Percentiles rank a stretch among this genome's conserved stretches.
Conservation (phyloP, 2,113 vertebrate genomes). For the Cynopterus brachyotis region DNA sequence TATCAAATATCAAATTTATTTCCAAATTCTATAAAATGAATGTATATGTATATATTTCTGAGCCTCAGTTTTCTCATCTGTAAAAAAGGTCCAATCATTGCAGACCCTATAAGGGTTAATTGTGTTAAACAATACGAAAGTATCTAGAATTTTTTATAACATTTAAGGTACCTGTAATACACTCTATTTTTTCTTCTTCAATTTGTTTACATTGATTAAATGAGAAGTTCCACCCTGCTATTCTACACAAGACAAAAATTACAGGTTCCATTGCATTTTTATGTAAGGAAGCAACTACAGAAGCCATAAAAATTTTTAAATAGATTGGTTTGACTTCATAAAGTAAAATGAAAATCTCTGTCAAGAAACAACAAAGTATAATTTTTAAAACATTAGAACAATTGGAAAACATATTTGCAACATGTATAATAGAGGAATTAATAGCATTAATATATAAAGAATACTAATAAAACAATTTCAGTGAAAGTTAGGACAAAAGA, state of each 20-base stretch:
- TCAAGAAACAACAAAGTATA: background rate
- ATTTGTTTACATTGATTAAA: background rate
- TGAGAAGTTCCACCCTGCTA: background rate
- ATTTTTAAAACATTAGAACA: background rate
- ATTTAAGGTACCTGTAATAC: background rate
- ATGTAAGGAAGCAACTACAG: background rate
- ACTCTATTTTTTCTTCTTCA: background rate
- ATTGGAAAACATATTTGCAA: background rate
- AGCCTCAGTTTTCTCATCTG: background rate
- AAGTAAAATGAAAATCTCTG: background rate
- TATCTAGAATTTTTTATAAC: background rate
- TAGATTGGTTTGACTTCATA: background rate
- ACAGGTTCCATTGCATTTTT: background rate
- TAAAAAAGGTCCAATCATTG: background rate
- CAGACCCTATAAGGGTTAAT: background rate
- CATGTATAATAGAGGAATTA: background rate
- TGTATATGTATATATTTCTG: background rate
- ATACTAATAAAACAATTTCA: background rate
- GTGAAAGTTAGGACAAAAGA: background rate
- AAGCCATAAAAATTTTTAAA: background rate
- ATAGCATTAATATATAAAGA: background rate
- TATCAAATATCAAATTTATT: background rate
- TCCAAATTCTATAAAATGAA: background rate
- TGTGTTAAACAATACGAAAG: background rate
- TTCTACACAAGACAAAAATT: background rate